A percentile compares a stretch with the other conserved stretches of the same genome.
Evolutionary conservation across 92 coral and sea anemone species (phyloP).

Genomic region (Epizoanthus rinbou): DNA sequence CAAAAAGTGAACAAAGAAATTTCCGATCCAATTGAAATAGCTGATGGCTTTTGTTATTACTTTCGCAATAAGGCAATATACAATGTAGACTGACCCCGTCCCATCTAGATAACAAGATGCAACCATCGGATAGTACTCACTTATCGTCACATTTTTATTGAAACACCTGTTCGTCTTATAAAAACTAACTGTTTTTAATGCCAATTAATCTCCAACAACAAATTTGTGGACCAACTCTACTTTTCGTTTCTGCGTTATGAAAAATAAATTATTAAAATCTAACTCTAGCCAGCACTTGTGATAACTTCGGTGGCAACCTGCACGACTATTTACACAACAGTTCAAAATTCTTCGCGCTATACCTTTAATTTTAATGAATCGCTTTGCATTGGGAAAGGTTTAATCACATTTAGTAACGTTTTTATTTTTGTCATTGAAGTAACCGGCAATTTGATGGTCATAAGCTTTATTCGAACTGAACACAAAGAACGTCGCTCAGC

Average conservation of each 20-base stretch:
- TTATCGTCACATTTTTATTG: neutral
- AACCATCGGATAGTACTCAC: conserved; percentile 34
- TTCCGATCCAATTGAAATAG: conserved; percentile 54
- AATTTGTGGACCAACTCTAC: too few relatives aligned
- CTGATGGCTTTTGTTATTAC: conserved; percentile 43
- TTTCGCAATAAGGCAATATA: conserved; percentile 40
- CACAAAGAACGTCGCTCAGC: conserved; percentile 17
- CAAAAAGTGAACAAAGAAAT: conserved; percentile 41
- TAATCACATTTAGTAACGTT: neutral
- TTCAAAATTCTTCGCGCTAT: too few relatives aligned
- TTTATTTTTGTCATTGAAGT: conserved; percentile 32
- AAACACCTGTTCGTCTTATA: too few relatives aligned
- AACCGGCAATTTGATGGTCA: conserved; percentile 39
- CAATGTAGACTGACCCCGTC: too few relatives aligned
- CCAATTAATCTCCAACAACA: too few relatives aligned
- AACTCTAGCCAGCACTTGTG: too few relatives aligned
- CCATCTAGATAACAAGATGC: conserved; percentile 46
- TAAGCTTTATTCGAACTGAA: conserved; percentile 34
- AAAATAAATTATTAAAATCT: too few relatives aligned
- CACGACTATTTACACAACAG: too few relatives aligned
- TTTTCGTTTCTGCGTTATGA: too few relatives aligned
- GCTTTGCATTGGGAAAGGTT: conserved; percentile 5
- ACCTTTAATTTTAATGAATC: neutral
- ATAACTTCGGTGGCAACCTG: too few relatives aligned
- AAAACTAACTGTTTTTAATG: too few relatives aligned